Evolutionary conservation across 2,888 invertebrate genomes (phyloP).

Genomic region (Anarsia innoxiella): DNA sequence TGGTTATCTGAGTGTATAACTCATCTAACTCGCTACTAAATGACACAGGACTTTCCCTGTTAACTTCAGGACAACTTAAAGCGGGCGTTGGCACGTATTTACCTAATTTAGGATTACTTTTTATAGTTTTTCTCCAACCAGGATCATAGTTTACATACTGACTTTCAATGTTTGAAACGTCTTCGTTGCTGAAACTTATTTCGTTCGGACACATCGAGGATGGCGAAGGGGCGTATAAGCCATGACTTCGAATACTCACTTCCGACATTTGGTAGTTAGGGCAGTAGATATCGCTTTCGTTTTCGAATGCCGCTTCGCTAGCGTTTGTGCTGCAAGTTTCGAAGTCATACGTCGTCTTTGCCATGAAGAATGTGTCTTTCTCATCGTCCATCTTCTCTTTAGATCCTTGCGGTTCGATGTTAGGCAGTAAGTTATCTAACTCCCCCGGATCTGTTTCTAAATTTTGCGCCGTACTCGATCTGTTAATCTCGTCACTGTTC

Average conservation of each 20-base stretch:
- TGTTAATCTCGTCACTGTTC: conserved; percentile 59
- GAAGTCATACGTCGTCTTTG: conserved; percentile 61
- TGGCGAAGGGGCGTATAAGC: conserved; percentile 77
- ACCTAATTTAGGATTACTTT: conserved; percentile 55
- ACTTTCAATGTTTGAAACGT: conserved; percentile 65
- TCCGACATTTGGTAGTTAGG: conserved; percentile 78
- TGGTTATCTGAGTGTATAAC: conserved; percentile 80
- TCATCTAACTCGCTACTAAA: conserved; percentile 78
- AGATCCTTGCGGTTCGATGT: conserved; percentile 35
- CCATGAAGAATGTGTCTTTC: conserved; percentile 58
- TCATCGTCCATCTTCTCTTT: conserved; percentile 55
- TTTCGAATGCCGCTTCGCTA: conserved; percentile 67
- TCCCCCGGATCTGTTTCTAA: conserved; percentile 37
- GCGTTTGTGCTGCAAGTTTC: conserved; percentile 66
- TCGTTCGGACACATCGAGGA: conserved; percentile 70
- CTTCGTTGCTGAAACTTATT: conserved; percentile 67
- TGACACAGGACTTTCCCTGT: conserved; percentile 60
- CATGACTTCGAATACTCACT: conserved; percentile 78
- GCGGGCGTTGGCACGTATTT: conserved; percentile 62
- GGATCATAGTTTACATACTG: conserved; percentile 76
- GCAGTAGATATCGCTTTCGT: conserved; percentile 78
- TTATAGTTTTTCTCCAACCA: conserved; percentile 65
- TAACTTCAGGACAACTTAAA: conserved; percentile 63
- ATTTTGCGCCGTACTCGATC: conserved; percentile 45
- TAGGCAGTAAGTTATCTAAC: conserved; percentile 47